These are phyloP conservation scores for Tragopan temminckii DNA, from an alignment of 2,797 vertebrate genomes.

Conservation along the genomic window DNA sequence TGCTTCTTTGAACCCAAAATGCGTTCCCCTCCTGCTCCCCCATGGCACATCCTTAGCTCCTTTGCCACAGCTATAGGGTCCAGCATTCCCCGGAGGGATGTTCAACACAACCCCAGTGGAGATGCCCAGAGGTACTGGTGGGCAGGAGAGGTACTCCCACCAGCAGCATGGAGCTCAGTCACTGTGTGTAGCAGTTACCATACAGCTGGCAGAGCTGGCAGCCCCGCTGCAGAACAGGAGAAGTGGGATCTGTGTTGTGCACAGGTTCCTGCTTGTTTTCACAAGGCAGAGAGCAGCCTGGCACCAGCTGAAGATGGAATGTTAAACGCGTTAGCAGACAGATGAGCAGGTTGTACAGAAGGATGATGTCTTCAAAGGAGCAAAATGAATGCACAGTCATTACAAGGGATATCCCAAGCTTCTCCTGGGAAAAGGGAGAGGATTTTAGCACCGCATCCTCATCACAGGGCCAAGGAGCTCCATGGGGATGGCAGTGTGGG, in stretches of 20 bases:
- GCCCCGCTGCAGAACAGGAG: not conserved
- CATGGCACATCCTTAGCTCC: fast-evolving
- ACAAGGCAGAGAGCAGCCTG: not conserved
- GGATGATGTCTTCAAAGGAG: not conserved
- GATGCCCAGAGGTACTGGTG: not conserved
- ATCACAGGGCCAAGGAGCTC: not conserved
- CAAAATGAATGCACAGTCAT: fast-evolving
- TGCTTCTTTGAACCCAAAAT: not conserved
- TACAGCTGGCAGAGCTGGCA: not conserved
- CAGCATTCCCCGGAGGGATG: fast-evolving
- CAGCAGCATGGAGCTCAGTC: not conserved
- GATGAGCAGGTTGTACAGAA: not conserved
- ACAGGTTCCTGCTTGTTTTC: not conserved
- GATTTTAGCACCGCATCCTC: not conserved
- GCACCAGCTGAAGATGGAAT: not conserved
- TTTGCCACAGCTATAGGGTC: fast-evolving
- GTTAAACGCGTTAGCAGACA: not conserved
- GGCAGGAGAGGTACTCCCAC: not conserved
- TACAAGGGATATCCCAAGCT: not conserved
- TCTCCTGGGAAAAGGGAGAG: not conserved
- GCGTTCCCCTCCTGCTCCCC: not conserved
- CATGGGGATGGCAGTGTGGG: fast-evolving
- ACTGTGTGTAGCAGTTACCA: not conserved
- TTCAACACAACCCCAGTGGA: fast-evolving
- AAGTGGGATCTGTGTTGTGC: not conserved